Evolutionary conservation across 1,140 invertebrate species (phyloP), one percentile per base, ranked within the genome.

Genomic region (Globodera ellingtonae): DNA sequence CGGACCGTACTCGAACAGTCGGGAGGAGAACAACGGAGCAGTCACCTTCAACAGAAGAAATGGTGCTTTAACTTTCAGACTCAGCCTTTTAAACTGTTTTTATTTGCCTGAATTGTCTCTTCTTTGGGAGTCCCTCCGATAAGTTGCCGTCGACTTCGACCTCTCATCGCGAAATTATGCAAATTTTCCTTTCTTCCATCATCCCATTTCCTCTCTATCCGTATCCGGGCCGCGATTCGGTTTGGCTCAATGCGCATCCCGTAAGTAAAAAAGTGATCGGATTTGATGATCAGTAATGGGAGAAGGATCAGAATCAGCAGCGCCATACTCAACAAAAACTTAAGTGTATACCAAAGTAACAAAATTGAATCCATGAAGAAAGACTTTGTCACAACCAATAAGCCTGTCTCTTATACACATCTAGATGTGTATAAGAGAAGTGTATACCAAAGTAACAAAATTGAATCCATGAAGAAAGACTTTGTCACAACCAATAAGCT

Each of bases 1-100:
- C n/a, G 48, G 46, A n/a, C 87, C 87, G 62, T 89, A 89, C 9
- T 89, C 87, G 72, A 89, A 89, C 13, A 89, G 82, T n/a, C 87
- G 87, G 76, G 83, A 82, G 7, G 88, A 85, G 73, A 89, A 89
- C 66, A 89, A 71, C 15, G 88, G 87, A 13, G 87, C 87, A 4
- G 87, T 89, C 18, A 89, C 87, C 87, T 89, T 82, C 13, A 88
- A 83, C 79, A 8, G n/a, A 66, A 81, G 72, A 84, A 44, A 44
- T 80, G 10, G 21, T 77, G 70, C 44, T 78, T 71, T 78, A 35
- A 35, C 35, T 35, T 35, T 35, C 35, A 35, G 35, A 35, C 18
- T 67, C 15, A 15, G 24, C 21, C 44, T 66, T 67, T 83, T 67
- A 24, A 24, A 24, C 24, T 24, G 24, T n/a, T 66, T 62, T 79